Evolutionary conservation across 1,140 invertebrate species (phyloP).

Genomic region (Tyrophagus putrescentiae): DNA sequence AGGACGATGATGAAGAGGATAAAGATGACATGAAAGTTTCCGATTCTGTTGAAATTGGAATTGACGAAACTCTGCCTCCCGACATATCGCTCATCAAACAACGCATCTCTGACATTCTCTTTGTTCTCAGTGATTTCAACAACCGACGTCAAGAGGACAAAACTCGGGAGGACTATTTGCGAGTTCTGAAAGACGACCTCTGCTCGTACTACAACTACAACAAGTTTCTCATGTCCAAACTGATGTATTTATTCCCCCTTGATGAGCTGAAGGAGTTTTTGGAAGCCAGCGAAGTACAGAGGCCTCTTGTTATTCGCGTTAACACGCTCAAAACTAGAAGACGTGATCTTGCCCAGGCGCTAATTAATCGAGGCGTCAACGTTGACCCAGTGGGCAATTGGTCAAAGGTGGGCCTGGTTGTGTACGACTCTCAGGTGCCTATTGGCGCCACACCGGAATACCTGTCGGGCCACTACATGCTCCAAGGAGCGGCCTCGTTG

Average conservation of each 20-base stretch:
- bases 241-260: constrained; percentile 82
- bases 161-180: constrained; percentile 31
- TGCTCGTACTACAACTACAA: constrained; percentile 96
- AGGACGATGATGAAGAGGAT: constrained; percentile 8
- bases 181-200: constrained; percentile 49
- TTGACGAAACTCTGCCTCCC: constrained; percentile 33
- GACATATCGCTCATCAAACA: constrained; percentile 71
- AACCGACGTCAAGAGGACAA: constrained; percentile 53
- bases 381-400: constrained; percentile 94
- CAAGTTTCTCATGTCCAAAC: constrained; percentile 79
- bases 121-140: constrained; percentile 77
- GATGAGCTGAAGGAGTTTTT: constrained; percentile 82
- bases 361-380: constrained; percentile 93
- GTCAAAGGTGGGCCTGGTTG: constrained; percentile 93
- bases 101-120: constrained; percentile 72
- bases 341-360: constrained; percentile 76
- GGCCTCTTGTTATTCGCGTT: constrained; percentile 86
- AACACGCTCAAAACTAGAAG: constrained; percentile 89
- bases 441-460: constrained; percentile 98
- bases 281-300: constrained; percentile 86
- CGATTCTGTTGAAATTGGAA: constrained; percentile 14
- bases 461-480: constrained; percentile 92
- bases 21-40: constrained; percentile 17
- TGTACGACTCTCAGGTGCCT: constrained; percentile 90
- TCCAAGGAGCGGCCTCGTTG: constrained; percentile 90